A percentile compares a stretch with the other conserved stretches of the same genome.
Conservation (phyloP, 2,113 vertebrate species). For the Rissa tridactyla region DNA sequence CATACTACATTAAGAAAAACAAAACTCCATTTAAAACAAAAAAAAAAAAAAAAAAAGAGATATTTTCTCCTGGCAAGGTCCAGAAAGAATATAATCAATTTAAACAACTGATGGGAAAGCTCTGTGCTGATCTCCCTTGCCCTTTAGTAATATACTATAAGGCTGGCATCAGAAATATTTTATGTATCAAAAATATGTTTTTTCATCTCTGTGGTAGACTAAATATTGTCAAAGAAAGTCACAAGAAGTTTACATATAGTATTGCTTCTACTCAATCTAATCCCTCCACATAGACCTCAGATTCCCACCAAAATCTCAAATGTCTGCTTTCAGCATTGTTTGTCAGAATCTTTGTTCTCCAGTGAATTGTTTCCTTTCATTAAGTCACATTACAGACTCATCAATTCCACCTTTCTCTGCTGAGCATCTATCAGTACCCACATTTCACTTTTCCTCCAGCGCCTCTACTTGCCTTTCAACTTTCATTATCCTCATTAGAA, state of each 20-base stretch:
- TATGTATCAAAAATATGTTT: slow-evolving; percentile 22
- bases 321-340: slow-evolving; percentile 27
- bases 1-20: not conserved
- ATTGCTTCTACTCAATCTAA: slow-evolving; percentile 11
- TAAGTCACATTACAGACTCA: slow-evolving; percentile 50
- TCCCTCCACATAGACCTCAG: not conserved
- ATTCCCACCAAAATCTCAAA: not conserved
- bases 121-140: not conserved
- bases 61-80: not conserved
- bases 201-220: not conserved
- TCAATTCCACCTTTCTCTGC: slow-evolving; percentile 39
- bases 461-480: slow-evolving; percentile 59
- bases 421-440: slow-evolving; percentile 30
- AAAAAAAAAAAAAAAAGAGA: not conserved
- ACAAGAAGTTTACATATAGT: not conserved
- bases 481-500: slow-evolving; percentile 70
- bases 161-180: not conserved
- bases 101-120: not conserved
- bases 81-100: not conserved
- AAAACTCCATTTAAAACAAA: not conserved
- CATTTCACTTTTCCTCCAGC: not conserved
- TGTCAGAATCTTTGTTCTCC: slow-evolving; percentile 13
- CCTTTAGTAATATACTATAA: not conserved
- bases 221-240: slow-evolving; percentile 27
- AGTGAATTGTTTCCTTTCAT: slow-evolving; percentile 23